These are phyloP conservation scores for Brevimyrus niger DNA, from an alignment of 2,113 vertebrate species.

Conservation along the genomic window DNA sequence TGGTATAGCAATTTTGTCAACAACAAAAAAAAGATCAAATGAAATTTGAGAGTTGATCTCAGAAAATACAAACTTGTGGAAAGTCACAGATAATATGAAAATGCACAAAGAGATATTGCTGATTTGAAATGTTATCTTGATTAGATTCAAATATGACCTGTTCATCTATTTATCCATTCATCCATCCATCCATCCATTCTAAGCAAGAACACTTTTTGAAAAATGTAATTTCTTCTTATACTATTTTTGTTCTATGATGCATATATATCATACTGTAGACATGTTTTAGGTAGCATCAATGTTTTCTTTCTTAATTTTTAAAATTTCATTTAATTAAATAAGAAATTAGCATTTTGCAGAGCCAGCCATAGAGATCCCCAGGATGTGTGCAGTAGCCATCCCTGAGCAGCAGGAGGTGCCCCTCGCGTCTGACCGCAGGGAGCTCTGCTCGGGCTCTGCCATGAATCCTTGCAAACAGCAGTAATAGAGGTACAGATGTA, in stretches of 20 bases:
- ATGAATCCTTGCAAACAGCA: slow-evolving; percentile 8
- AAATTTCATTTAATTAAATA: background rate
- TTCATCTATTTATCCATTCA: background rate
- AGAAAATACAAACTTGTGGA: background rate
- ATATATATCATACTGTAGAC: background rate
- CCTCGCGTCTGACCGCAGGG: background rate
- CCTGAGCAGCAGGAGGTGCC: background rate
- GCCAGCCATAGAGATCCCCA: background rate
- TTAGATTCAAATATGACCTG: background rate
- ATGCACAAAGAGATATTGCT: background rate
- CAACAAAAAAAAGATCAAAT: background rate
- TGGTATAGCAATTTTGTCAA: background rate
- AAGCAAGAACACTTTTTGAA: background rate
- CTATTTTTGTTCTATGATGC: background rate
- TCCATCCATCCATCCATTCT: background rate
- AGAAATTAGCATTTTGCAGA: background rate
- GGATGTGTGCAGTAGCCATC: background rate
- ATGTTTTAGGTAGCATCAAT: background rate
- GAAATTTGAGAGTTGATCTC: background rate
- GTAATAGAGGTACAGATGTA: slow-evolving; percentile 18
- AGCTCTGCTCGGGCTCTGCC: background rate
- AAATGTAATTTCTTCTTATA: background rate
- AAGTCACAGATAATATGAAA: background rate
- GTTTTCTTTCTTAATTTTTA: background rate
- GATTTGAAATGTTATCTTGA: background rate